Conservation (phyloP, 2,113 vertebrate genomes). For the Polypterus bichir region DNA sequence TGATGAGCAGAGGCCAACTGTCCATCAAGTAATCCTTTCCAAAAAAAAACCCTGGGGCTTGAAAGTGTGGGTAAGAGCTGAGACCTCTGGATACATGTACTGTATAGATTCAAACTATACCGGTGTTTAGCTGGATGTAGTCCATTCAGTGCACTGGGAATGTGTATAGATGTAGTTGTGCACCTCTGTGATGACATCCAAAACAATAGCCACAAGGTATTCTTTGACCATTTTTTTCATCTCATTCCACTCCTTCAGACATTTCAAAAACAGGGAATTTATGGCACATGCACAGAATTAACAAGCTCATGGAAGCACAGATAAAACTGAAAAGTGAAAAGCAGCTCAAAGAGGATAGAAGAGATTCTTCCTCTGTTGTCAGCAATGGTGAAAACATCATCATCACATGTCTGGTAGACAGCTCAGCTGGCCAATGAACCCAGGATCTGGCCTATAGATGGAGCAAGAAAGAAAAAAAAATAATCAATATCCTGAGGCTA, state of each 20-base stretch:
- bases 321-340: constrained; percentile 11
- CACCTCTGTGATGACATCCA: constrained; percentile 8
- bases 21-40: constrained; percentile 15
- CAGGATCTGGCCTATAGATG: constrained; percentile 11
- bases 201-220: constrained; percentile 15
- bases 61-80: constrained; percentile 15
- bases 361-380: constrained; percentile 17
- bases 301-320: constrained; percentile 12
- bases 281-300: constrained; percentile 13
- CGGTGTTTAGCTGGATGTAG: background rate
- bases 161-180: constrained; percentile 8
- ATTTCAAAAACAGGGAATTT: constrained; percentile 8
- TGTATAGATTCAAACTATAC: constrained; percentile 14
- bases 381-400: constrained; percentile 14
- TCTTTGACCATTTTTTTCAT: constrained; percentile 17
- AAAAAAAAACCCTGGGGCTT: constrained; percentile 15
- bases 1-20: constrained; percentile 10
- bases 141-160: constrained; percentile 3
- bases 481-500: constrained; percentile 7
- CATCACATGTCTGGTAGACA: constrained; percentile 15
- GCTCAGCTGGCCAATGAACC: constrained; percentile 12
- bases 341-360: constrained; percentile 9
- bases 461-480: constrained; percentile 13
- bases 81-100: constrained; percentile 11
- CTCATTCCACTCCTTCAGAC: constrained; percentile 14